These are phyloP conservation scores for Limnephilus lunatus DNA, from an alignment of 2,888 invertebrate genomes.

Conservation along the genomic window DNA sequence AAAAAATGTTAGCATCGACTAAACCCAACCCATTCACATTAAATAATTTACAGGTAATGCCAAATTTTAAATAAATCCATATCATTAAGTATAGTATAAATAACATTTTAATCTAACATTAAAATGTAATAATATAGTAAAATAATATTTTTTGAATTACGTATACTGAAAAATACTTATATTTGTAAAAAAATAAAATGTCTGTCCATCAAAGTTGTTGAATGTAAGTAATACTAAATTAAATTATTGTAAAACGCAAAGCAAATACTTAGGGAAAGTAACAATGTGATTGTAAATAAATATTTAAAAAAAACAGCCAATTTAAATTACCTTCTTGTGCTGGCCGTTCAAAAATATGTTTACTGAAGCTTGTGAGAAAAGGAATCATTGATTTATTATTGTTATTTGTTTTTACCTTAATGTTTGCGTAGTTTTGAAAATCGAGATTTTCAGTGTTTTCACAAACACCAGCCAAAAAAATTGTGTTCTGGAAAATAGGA, in stretches of 20 bases:
- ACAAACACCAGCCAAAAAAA: neutral
- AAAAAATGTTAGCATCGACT: neutral
- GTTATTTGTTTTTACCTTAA: neutral
- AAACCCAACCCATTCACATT: neutral
- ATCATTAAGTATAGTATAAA: constrained; percentile 34
- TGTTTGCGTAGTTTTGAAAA: neutral
- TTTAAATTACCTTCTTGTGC: neutral
- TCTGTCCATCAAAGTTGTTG: constrained; percentile 33
- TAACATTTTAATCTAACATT: neutral
- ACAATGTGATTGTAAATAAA: constrained; percentile 21
- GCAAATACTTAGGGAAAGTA: constrained; percentile 31
- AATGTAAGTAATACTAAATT: neutral
- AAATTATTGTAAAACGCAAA: neutral
- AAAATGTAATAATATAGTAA: constrained; percentile 25
- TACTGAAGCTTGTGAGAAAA: neutral
- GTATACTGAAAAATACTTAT: constrained; percentile 38
- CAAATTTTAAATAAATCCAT: constrained; percentile 43
- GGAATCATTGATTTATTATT: neutral
- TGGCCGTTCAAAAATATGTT: neutral
- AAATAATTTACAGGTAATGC: constrained; percentile 11
- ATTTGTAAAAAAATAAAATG: constrained; percentile 35
- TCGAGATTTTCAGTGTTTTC: neutral
- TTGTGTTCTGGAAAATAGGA: neutral
- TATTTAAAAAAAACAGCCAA: neutral
- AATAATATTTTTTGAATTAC: constrained; percentile 46